These are phyloP conservation scores for Episyrphus balteatus DNA, from an alignment of 1,140 invertebrate species.

Conservation along the genomic window DNA sequence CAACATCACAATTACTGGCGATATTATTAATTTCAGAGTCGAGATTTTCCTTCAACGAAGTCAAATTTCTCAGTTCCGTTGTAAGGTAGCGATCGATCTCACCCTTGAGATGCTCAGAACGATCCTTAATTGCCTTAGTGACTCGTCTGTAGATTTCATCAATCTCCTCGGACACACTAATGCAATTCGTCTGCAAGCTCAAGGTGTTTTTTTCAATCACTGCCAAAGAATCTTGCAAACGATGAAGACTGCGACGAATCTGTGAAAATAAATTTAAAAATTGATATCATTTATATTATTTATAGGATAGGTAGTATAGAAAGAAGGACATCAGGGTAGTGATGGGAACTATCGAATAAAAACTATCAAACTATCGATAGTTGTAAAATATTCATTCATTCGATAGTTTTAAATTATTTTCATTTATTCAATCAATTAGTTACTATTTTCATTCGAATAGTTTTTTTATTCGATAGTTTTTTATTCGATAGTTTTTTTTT, in stretches of 20 bases:
- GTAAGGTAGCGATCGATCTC: slow-evolving; percentile 83
- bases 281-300: not conserved
- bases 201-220: slow-evolving; percentile 77
- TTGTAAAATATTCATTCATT: no score
- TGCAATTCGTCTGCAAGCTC: slow-evolving; percentile 73
- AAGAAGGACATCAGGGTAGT: no score
- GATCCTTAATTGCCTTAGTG: slow-evolving; percentile 82
- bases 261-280: slow-evolving; percentile 13
- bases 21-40: slow-evolving; percentile 89
- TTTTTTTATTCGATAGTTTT: no score
- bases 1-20: slow-evolving; percentile 87
- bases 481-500: no score
- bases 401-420: no score
- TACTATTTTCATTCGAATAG: no score
- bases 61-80: slow-evolving; percentile 70
- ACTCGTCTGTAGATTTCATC: slow-evolving; percentile 83
- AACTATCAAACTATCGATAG: no score
- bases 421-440: no score
- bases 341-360: no score
- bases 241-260: slow-evolving; percentile 69
- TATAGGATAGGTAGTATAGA: no score
- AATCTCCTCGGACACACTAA: slow-evolving; percentile 78
- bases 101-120: slow-evolving; percentile 74
- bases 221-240: slow-evolving; percentile 71
- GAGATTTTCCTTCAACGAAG: slow-evolving; percentile 81